Evolutionary conservation across 2,888 invertebrate genomes (phyloP).

Genomic region (Ganaspis brasiliensis): DNA sequence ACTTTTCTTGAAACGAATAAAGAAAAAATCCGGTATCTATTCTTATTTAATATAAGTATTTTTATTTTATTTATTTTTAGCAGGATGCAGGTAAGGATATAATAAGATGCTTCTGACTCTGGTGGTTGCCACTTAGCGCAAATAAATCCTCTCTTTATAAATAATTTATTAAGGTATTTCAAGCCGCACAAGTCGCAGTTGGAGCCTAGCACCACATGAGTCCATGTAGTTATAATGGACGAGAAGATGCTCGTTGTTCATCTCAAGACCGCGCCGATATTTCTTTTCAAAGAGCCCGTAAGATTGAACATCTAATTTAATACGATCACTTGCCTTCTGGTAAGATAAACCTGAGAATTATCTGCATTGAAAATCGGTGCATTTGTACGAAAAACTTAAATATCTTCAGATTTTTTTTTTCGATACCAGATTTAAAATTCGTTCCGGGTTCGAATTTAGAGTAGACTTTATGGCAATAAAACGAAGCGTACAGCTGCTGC

Average conservation of each 20-base stretch:
- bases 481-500: constrained; percentile 20
- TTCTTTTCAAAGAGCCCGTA: background rate
- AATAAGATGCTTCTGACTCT: constrained; percentile 43
- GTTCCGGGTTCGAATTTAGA: constrained; percentile 11
- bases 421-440: background rate
- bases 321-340: background rate
- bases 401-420: background rate
- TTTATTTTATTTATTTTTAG: background rate
- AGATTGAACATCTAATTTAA: background rate
- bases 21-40: too few relatives aligned
- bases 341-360: background rate
- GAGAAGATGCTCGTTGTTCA: constrained; percentile 38
- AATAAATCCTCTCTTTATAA: constrained; percentile 62
- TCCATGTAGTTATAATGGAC: constrained; percentile 29
- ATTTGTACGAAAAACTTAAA: background rate
- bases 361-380: background rate
- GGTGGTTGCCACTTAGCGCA: constrained; percentile 58
- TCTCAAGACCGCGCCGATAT: constrained; percentile 38
- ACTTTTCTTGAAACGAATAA: too few relatives aligned
- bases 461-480: constrained; percentile 17
- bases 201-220: constrained; percentile 10
- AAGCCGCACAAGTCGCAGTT: constrained; percentile 58
- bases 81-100: constrained; percentile 4
- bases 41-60: too few relatives aligned
- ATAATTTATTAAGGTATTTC: constrained; percentile 61